A percentile compares a stretch with the other conserved stretches of the same genome.
Evolutionary conservation across 2,888 invertebrate genomes (phyloP).

Genomic region (Agonopterix arenella): DNA sequence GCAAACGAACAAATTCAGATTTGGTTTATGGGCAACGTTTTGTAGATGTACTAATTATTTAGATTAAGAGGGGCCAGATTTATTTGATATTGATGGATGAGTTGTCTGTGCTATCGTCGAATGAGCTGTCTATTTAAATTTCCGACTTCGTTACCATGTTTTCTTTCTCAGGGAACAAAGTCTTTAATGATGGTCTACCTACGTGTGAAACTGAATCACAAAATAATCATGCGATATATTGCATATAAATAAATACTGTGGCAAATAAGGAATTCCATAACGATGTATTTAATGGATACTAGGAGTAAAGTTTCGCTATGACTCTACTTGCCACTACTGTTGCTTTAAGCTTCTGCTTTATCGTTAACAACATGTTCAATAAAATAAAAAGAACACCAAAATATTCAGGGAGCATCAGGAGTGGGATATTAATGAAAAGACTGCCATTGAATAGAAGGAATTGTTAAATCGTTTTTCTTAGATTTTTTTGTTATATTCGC

Average conservation of each 20-base stretch:
- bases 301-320: constrained; percentile 76
- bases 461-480: background rate
- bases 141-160: constrained; percentile 4
- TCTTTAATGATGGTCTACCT: constrained; percentile 6
- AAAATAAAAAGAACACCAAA: background rate
- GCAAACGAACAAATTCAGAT: constrained; percentile 38
- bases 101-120: too few species aligned
- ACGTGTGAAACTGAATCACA: constrained; percentile 25
- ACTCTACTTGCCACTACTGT: constrained; percentile 74
- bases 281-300: constrained; percentile 38
- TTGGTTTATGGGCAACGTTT: too few species aligned
- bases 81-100: too few species aligned
- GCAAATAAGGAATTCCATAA: constrained; percentile 57
- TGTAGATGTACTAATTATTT: too few species aligned
- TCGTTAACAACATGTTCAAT: background rate
- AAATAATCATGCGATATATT: constrained; percentile 54
- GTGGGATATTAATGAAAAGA: background rate
- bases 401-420: background rate
- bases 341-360: constrained; percentile 47
- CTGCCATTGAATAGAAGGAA: background rate
- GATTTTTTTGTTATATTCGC: too few species aligned
- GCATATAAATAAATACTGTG: constrained; percentile 58
- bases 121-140: constrained; percentile 6
- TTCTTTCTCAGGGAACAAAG: constrained; percentile 11
- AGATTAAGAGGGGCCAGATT: too few species aligned